phyloP scores from a whole-genome alignment of 2,888 invertebrate genomes.

The Pyrgus malvae region DNA sequence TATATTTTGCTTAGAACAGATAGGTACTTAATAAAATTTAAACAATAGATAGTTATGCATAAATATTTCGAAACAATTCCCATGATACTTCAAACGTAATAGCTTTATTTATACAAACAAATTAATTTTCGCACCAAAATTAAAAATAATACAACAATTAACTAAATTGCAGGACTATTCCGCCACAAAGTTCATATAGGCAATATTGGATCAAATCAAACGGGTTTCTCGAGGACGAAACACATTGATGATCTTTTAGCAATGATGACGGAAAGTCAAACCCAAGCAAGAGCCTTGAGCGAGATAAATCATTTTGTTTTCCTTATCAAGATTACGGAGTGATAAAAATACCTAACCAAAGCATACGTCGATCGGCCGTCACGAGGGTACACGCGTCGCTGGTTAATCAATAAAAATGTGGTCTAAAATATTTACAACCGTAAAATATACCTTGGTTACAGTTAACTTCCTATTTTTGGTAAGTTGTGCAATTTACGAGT shows the following conservation, averaged over 20 bases:
- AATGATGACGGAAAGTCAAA: constrained; percentile 18
- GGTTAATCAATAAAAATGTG: constrained; percentile 56
- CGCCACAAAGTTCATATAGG: neutral
- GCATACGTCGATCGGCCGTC: constrained; percentile 44
- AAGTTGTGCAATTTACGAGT: constrained; percentile 43
- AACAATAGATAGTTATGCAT: too few species aligned
- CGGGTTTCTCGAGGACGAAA: neutral
- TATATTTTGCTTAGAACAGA: too few species aligned
- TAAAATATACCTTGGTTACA: constrained; percentile 65
- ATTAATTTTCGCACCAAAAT: too few species aligned
- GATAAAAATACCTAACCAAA: constrained; percentile 71
- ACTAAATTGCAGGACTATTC: too few species aligned
- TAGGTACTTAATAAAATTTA: too few species aligned
- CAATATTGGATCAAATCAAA: neutral
- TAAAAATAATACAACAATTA: too few species aligned
- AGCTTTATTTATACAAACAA: too few species aligned
- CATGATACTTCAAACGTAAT: too few species aligned
- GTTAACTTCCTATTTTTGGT: constrained; percentile 73
- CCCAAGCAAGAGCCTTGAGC: constrained; percentile 29
- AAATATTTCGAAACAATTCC: too few species aligned
- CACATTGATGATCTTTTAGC: constrained; percentile 7
- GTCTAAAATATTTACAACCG: constrained; percentile 71
- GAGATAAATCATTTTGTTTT: constrained; percentile 72
- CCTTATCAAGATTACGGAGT: constrained; percentile 73
- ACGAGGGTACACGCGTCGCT: constrained; percentile 42